Percentiles rank a stretch among this genome's conserved stretches.
Conservation (phyloP, 2,113 vertebrate genomes). For the Notarius lentiginosus region DNA sequence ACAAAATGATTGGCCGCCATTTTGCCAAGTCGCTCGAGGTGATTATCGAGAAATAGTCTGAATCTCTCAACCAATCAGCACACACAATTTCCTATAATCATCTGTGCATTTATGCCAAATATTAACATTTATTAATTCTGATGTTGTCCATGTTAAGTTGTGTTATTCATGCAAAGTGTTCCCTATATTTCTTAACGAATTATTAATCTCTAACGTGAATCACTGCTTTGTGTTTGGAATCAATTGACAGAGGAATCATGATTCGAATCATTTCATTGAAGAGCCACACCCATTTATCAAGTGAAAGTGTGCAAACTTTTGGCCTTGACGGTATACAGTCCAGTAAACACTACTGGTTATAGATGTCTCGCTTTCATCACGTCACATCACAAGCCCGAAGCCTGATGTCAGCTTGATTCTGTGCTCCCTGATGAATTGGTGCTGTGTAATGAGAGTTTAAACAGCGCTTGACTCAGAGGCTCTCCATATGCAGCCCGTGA, state of each 20-base stretch:
- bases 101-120: too few species aligned
- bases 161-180: background rate
- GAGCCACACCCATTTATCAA: background rate
- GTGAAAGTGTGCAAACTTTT: background rate
- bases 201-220: background rate
- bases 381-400: background rate
- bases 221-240: background rate
- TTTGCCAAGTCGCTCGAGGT: too few species aligned
- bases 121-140: too few species aligned
- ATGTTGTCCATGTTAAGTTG: background rate
- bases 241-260: background rate
- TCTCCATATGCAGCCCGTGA: slow-evolving; percentile 48
- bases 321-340: background rate
- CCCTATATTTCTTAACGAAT: background rate
- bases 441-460: slow-evolving; percentile 53
- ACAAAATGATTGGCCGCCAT: too few species aligned
- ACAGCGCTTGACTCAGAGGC: slow-evolving; percentile 51
- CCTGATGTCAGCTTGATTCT: background rate
- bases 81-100: too few species aligned
- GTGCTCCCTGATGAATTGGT: slow-evolving; percentile 37
- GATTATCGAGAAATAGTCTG: too few species aligned
- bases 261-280: background rate
- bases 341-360: background rate
- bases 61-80: too few species aligned
- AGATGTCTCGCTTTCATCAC: background rate